Base-by-base conservation (phyloP, 53 echinoderm and acorn worm species). In the Henricia sp. region DNA sequence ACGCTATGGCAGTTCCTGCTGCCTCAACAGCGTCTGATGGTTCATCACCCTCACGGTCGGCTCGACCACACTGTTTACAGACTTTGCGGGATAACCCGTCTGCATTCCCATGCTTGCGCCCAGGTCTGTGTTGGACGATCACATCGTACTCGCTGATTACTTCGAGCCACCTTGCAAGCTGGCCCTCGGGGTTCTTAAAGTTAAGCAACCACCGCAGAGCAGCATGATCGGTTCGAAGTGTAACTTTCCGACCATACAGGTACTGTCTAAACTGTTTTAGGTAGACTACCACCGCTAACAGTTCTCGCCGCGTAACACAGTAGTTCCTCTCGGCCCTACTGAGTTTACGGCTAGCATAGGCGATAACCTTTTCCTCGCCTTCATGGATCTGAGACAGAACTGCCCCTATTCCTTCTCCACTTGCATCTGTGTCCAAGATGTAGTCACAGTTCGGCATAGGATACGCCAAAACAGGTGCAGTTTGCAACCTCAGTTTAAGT, bases 391-490 rank as follows among this genome's bases (percentile, higher is more conserved):
- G 55, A n/a, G 55, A 55, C 20, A 55, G 19, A 9, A 55, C 55
- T n/a, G 55, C 55, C 55, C 55, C 55, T 13, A 55, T 55, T 13
- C 55, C 55, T n/a, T 55, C 55, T 9, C 55, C 55, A 55, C 55
- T 55, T n/a, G 55, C 55, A 55, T 55, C 55, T 55, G 55, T 55
- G 23, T 55, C 55, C 20, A 55, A 55, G 55, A 55, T 55, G 55
- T 55, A 55, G 55, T 55, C 34, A 48, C 73, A 16, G 30, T 73
- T 21, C 2, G 48, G 34, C 27, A 20, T 13, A 10, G 73, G 82
- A 27, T 64, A 82, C 42, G 82, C 63, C 67, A 82, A 26, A 26
- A 82, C 66, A 21, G 82, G 82, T 13, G 67, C 65, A 14, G 82
- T 41, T n/a, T 17, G 50, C 57, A 85, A 37, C 27, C 55, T 52